Evolutionary conservation across 2,113 vertebrate genomes (phyloP).

Genomic region (Pteronura brasiliensis): DNA sequence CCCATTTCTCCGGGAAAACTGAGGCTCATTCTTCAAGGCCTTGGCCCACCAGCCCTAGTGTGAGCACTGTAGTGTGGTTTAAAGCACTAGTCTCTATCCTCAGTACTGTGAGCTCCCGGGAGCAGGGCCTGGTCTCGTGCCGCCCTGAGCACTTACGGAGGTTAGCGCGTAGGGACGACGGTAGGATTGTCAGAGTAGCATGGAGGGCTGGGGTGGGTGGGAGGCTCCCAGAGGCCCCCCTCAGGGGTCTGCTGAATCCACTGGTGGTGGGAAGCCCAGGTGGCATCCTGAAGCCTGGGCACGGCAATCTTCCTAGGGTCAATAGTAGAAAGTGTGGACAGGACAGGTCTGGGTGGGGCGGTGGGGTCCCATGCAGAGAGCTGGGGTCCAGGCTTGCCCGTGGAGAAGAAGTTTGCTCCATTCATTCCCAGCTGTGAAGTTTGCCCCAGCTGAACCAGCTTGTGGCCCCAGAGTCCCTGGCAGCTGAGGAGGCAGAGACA

Average conservation of each 20-base stretch:
- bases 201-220: accelerated
- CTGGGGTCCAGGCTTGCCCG: not conserved
- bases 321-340: not conserved
- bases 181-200: too few species aligned
- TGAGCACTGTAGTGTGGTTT: accelerated
- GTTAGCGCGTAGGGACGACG: accelerated
- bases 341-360: not conserved
- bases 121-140: not conserved
- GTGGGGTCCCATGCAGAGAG: not conserved
- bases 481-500: not conserved
- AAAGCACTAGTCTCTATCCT: not conserved
- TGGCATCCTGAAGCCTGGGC: too few species aligned
- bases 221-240: not conserved
- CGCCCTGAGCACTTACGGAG: not conserved
- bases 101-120: not conserved
- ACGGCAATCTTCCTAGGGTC: not conserved
- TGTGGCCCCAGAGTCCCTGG: not conserved
- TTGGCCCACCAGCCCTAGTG: accelerated
- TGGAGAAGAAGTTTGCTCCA: too few species aligned
- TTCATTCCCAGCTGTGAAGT: not conserved
- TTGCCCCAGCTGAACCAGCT: not conserved
- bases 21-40: not conserved
- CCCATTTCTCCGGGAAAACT: not conserved
- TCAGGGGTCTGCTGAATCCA: not conserved
- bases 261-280: not conserved